Evolutionary conservation across 2,888 invertebrate species (phyloP), one percentile per base, ranked within the genome.

Genomic region (Apeira syringaria): DNA sequence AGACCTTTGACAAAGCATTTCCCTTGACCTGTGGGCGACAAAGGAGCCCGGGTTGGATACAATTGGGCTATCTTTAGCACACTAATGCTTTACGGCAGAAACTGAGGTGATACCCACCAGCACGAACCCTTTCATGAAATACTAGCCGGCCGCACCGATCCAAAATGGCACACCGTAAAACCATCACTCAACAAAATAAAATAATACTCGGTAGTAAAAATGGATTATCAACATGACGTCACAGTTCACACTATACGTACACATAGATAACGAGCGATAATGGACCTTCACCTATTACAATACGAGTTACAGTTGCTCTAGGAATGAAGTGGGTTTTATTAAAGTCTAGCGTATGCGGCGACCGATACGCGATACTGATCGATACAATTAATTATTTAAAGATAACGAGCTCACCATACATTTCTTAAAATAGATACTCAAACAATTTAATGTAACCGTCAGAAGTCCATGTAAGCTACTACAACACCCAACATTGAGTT

Each of bases 401-500:
- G 56, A 61, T 57, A 58, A 35, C 29, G 34, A 35, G 55, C 33
- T 59, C 60, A 38, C 53, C n/a, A n/a, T n/a, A n/a, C n/a, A n/a
- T n/a, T n/a, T n/a, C n/a, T n/a, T n/a, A n/a, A n/a, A n/a, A n/a
- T n/a, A n/a, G n/a, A n/a, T n/a, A n/a, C n/a, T n/a, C n/a, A n/a
- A n/a, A n/a, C n/a, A n/a, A n/a, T n/a, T n/a, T n/a, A n/a, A n/a
- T n/a, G n/a, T n/a, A n/a, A n/a, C n/a, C n/a, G n/a, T n/a, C n/a
- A n/a, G n/a, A n/a, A n/a, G n/a, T n/a, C n/a, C n/a, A n/a, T n/a
- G n/a, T n/a, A n/a, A n/a, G n/a, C n/a, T n/a, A n/a, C n/a, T n/a
- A n/a, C n/a, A n/a, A n/a, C n/a, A n/a, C n/a, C n/a, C n/a, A n/a
- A n/a, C n/a, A n/a, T n/a, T n/a, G n/a, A n/a, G n/a, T n/a, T n/a